Base-by-base conservation (phyloP, 2,888 invertebrate species). In the Biston stratarius region DNA sequence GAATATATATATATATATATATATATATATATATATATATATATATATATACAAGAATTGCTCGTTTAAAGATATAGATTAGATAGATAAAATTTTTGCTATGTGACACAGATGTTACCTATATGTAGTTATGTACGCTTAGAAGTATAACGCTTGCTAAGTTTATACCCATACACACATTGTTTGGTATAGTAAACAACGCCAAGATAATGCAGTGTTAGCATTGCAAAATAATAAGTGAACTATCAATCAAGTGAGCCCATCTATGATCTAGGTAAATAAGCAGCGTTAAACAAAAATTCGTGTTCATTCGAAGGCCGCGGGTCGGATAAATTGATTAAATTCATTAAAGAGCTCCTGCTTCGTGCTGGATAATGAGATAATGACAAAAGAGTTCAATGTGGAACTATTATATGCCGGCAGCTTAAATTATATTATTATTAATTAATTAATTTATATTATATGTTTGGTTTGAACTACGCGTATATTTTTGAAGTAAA, bases 171-270 rank as follows among this genome's bases (percentile, higher is more conserved):
- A 48, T 10, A 14, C 3, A 24, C 24, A 24, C 24, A 24, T 24
- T 24, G 24, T 8, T 6, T 38, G 9, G 3, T 38, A 24, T 10
- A 34, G 5, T 36, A 51, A 7, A n/a, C 11, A 36, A 0, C 34
- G 9, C n/a, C 8, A 51, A n/a, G 12, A 14, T 51, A 51, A 12
- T 34, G 7, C 51, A 51, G n/a, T 34, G 40, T 40, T 40, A 9
- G 15, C 11, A 49, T 67, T 71, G 59, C 63, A 34, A 62, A 71
- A 71, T 63, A 53, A 42, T 63, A 61, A 68, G 53, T 68, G 65
- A 68, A 47, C 62, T 62, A 61, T 71, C 71, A 60, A 63, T 71
- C 71, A 63, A 52, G n/a, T 24, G 3, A 1, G 24, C 36, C 58
- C 38, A 60, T 60, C 56, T 15, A 38, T 15, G 38, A 48, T 47